A percentile compares a stretch with the other conserved stretches of the same genome.
Conservation (phyloP, 2,888 invertebrate genomes). For the Cephus pulcher region DNA sequence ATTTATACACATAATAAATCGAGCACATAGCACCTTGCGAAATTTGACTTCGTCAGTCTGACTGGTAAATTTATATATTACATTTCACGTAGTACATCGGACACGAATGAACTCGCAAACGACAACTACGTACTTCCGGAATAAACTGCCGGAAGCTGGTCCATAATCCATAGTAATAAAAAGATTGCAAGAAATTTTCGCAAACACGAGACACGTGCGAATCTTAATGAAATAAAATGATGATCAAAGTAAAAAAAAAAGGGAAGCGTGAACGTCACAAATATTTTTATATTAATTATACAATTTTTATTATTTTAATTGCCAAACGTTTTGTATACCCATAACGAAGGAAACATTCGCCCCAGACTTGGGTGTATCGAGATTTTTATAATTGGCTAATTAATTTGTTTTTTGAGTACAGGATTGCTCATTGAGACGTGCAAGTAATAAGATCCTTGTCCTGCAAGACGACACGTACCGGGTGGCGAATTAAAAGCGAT, state of each 20-base stretch:
- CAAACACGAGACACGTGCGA: not conserved
- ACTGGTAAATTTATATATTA: not conserved
- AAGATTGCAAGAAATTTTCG: not conserved
- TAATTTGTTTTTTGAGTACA: conserved; percentile 41
- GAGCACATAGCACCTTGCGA: not conserved
- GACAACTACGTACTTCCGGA: not conserved
- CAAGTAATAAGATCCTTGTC: not conserved
- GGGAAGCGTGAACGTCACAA: not conserved
- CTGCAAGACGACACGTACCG: not conserved
- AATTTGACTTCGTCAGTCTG: not conserved
- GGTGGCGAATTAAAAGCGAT: not conserved
- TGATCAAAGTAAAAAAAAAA: not conserved
- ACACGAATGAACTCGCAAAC: not conserved
- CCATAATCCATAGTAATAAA: not conserved
- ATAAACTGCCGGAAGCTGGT: not conserved
- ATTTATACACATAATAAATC: not conserved
- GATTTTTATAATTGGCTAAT: conserved; percentile 51
- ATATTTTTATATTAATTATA: not conserved
- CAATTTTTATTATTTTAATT: not conserved
- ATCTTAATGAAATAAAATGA: not conserved
- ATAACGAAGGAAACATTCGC: not conserved
- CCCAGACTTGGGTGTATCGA: not conserved
- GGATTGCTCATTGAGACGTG: conserved; percentile 26
- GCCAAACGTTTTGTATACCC: not conserved
- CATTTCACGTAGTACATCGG: not conserved